These are phyloP conservation scores for Strix aluco DNA, from an alignment of 2,113 vertebrate genomes.

Conservation along the genomic window DNA sequence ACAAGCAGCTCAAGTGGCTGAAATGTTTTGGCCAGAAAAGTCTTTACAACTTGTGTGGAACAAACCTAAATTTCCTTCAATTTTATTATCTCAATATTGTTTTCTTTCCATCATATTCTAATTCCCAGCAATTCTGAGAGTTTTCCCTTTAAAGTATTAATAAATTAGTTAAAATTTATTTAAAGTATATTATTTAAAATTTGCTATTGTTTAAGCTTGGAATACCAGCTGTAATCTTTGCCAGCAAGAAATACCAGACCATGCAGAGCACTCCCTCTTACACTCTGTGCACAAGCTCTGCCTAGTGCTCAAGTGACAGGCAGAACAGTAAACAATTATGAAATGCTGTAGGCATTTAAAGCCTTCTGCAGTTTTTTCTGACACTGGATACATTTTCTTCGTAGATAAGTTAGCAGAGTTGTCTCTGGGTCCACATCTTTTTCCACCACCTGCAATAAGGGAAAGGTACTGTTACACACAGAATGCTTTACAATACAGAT, in stretches of 20 bases:
- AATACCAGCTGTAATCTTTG: neutral
- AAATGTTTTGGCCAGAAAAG: neutral
- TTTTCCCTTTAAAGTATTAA: neutral
- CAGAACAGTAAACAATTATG: neutral
- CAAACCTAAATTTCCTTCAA: neutral
- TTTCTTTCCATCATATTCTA: neutral
- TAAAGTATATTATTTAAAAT: neutral
- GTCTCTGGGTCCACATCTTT: constrained; percentile 88
- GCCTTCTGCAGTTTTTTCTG: neutral
- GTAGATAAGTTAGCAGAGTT: constrained; percentile 85
- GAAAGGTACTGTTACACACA: neutral
- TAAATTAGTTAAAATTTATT: neutral
- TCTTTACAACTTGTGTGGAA: neutral
- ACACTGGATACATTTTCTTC: constrained; percentile 85
- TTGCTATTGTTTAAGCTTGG: neutral
- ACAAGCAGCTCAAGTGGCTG: neutral
- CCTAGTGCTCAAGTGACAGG: neutral
- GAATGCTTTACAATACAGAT: neutral
- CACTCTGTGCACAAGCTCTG: neutral
- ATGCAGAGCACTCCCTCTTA: neutral
- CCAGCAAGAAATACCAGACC: neutral
- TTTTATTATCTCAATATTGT: neutral
- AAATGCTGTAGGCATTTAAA: neutral
- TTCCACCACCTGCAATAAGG: constrained; percentile 83
- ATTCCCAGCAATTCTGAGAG: neutral